phyloP scores from a whole-genome alignment of 30 jellyfish, hydroid and myxozoan genomes.

The Aurelia coerulea region DNA sequence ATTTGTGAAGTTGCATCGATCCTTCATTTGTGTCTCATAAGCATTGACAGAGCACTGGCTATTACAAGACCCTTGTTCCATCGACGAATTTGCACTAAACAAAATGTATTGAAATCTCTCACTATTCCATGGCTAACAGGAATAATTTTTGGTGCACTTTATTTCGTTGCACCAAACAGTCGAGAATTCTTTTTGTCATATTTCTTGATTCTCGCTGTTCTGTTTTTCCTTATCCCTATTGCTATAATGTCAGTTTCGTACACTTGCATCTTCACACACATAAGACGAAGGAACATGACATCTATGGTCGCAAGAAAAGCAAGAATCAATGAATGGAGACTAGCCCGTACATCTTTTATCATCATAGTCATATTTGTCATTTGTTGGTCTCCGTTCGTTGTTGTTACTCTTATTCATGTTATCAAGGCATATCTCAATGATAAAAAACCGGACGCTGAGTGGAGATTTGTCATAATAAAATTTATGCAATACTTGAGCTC shows the following conservation, averaged over 20 bases:
- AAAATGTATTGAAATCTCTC: not conserved
- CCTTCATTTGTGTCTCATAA: constrained; percentile 26
- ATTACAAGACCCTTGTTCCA: constrained; percentile 19
- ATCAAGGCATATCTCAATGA: not conserved
- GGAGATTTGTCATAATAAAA: constrained; percentile 14
- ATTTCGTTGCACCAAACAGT: constrained; percentile 4
- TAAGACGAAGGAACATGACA: constrained; percentile 11
- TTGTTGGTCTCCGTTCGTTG: constrained; percentile 42
- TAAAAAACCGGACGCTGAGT: not conserved
- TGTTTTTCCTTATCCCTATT: constrained; percentile 11
- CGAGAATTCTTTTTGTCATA: not conserved
- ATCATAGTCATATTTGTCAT: constrained; percentile 1
- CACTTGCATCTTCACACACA: not conserved
- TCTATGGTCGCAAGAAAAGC: too few relatives aligned
- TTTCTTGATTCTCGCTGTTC: constrained; percentile 1
- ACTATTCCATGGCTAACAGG: constrained; percentile 20
- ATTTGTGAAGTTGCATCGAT: constrained; percentile 19
- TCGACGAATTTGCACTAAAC: not conserved
- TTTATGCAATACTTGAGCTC: constrained; percentile 17
- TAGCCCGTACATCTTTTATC: constrained; percentile 2
- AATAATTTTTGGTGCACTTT: not conserved
- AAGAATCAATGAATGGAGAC: constrained; percentile 17
- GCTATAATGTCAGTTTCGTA: constrained; percentile 5
- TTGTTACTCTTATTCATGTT: not conserved
- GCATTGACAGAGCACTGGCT: constrained; percentile 44